phyloP scores from a whole-genome alignment of 2,888 invertebrate genomes.

The Dolichopus griseipennis region DNA sequence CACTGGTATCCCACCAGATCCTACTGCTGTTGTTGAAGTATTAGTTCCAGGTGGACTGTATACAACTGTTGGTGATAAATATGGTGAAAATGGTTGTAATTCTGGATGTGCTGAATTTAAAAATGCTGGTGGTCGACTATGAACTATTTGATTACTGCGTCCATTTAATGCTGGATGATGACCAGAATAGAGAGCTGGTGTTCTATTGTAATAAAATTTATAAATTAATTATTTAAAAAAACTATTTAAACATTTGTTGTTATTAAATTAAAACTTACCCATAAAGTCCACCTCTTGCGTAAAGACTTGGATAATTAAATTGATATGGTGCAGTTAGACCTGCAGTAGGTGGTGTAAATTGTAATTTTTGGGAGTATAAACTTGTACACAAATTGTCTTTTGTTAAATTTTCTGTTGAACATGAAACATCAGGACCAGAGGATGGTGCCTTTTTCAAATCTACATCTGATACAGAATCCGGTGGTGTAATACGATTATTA shows the following conservation, averaged over 20 bases:
- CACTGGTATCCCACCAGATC: conserved; percentile 9
- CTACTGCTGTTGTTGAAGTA: conserved; percentile 17
- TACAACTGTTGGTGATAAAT: conserved; percentile 22
- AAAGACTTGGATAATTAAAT: conserved; percentile 29
- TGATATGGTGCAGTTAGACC: conserved; percentile 27
- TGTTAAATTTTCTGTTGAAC: conserved; percentile 15
- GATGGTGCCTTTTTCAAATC: neutral
- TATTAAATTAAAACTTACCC: conserved; percentile 23
- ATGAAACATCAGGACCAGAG: neutral
- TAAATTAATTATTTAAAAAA: neutral
- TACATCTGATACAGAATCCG: neutral
- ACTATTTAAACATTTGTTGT: neutral
- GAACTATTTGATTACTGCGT: conserved; percentile 19
- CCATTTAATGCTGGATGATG: conserved; percentile 22
- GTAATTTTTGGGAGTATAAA: conserved; percentile 25
- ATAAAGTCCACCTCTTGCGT: conserved; percentile 28
- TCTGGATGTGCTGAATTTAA: conserved; percentile 2
- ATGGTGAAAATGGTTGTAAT: conserved; percentile 26
- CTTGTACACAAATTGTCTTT: conserved; percentile 21
- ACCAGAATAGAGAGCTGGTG: conserved; percentile 24
- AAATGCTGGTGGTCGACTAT: neutral
- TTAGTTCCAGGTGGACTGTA: neutral
- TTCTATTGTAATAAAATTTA: conserved; percentile 12
- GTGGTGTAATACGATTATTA: conserved; percentile 7
- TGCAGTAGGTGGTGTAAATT: conserved; percentile 23